These are phyloP conservation scores for Megaceryle alcyon DNA, from an alignment of 2,797 vertebrate species.

Conservation along the genomic window DNA sequence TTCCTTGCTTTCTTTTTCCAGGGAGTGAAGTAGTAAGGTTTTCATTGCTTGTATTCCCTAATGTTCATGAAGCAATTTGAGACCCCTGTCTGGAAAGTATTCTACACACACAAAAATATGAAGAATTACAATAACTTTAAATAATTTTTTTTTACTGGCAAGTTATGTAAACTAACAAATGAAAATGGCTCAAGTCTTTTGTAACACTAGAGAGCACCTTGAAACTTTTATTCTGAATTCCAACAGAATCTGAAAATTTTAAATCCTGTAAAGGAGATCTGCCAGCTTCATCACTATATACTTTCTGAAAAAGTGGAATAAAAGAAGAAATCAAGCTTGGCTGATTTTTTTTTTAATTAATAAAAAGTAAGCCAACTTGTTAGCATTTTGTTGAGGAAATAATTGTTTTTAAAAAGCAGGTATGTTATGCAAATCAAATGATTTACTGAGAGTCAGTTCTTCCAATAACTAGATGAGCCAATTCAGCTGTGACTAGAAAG, in stretches of 20 bases:
- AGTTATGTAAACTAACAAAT: neutral
- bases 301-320: neutral
- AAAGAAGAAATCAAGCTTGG: neutral
- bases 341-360: neutral
- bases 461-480: slow-evolving; percentile 51
- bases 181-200: slow-evolving; percentile 18
- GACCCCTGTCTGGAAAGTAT: neutral
- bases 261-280: neutral
- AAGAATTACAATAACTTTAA: no score
- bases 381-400: slow-evolving; percentile 33
- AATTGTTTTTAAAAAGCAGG: slow-evolving; percentile 30
- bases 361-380: neutral
- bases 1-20: neutral
- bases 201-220: neutral
- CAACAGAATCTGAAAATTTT: slow-evolving; percentile 7
- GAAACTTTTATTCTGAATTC: slow-evolving; percentile 17
- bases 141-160: neutral
- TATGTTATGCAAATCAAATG: slow-evolving; percentile 61
- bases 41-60: neutral
- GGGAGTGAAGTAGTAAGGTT: neutral
- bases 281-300: neutral
- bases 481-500: slow-evolving; percentile 34
- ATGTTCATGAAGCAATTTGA: neutral
- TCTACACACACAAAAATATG: neutral
- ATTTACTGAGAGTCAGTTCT: slow-evolving; percentile 52